A percentile compares a stretch with the other conserved stretches of the same genome.
These are phyloP conservation scores for Pycnonotus jocosus DNA, from an alignment of 2,113 vertebrate species.

Conservation along the genomic window DNA sequence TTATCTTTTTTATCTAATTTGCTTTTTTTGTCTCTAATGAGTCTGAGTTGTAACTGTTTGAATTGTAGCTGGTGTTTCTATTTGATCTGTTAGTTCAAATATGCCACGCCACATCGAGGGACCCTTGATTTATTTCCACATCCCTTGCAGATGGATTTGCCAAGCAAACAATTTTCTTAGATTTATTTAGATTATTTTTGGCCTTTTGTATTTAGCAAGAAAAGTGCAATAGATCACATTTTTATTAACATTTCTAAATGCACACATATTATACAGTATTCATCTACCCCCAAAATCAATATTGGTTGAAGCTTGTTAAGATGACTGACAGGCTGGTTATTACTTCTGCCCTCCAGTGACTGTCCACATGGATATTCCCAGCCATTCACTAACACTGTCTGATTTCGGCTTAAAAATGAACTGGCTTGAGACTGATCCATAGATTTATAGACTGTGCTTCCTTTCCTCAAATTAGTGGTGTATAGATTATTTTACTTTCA, in stretches of 20 bases:
- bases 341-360: constrained; percentile 46
- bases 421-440: not conserved
- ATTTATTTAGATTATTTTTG: not conserved
- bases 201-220: not conserved
- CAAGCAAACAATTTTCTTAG: constrained; percentile 15
- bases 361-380: constrained; percentile 49
- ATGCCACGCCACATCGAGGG: not conserved
- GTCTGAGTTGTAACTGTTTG: not conserved
- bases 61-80: constrained; percentile 10
- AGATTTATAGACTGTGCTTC: constrained; percentile 14
- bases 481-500: constrained; percentile 30
- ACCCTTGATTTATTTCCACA: constrained; percentile 12
- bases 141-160: not conserved
- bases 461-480: not conserved
- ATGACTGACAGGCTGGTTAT: constrained; percentile 72
- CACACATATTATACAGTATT: not conserved
- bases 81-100: constrained; percentile 36
- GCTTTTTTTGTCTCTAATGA: constrained; percentile 14
- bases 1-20: not conserved
- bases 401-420: constrained; percentile 25
- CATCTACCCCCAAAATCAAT: constrained; percentile 2
- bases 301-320: constrained; percentile 47
- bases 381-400: constrained; percentile 13
- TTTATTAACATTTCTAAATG: constrained; percentile 32
- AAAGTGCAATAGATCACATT: not conserved